These are phyloP conservation scores for Virgularia gustaviana DNA, from an alignment of 92 coral and sea anemone species.

Conservation along the genomic window DNA sequence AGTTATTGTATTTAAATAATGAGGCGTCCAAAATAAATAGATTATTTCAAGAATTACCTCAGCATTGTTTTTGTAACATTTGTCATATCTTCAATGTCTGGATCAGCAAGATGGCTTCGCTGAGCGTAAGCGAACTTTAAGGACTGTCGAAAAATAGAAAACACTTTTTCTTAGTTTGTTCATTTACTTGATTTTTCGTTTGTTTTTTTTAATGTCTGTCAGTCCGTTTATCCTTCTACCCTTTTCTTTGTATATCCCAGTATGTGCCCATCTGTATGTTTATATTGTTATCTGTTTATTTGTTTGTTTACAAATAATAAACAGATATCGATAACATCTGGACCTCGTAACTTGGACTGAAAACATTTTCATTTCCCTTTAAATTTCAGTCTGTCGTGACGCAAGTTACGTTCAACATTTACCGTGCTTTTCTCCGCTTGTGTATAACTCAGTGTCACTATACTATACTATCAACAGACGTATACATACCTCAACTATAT, in stretches of 20 bases:
- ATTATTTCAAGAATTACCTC: conserved; percentile 73
- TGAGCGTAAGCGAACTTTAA: conserved; percentile 89
- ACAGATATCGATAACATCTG: no score
- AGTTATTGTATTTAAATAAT: background rate
- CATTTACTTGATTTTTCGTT: no score
- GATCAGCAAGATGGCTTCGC: conserved; percentile 76
- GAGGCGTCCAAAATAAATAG: background rate
- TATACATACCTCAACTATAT: conserved; percentile 68
- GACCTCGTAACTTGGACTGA: no score
- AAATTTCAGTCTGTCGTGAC: no score
- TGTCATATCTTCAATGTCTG: conserved; percentile 37
- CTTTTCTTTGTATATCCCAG: no score
- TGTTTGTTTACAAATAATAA: background rate
- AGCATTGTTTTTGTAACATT: conserved; percentile 57
- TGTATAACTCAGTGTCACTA: background rate
- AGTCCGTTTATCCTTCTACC: no score
- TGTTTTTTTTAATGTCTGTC: no score
- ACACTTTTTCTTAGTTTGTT: background rate
- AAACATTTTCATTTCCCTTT: no score
- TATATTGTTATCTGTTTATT: no score
- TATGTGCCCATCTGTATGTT: no score
- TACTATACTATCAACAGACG: background rate
- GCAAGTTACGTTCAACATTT: no score
- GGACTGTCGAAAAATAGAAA: conserved; percentile 45
- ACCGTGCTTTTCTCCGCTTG: no score